These are phyloP conservation scores for Achroia grisella DNA, from an alignment of 1,140 invertebrate species.

Conservation along the genomic window DNA sequence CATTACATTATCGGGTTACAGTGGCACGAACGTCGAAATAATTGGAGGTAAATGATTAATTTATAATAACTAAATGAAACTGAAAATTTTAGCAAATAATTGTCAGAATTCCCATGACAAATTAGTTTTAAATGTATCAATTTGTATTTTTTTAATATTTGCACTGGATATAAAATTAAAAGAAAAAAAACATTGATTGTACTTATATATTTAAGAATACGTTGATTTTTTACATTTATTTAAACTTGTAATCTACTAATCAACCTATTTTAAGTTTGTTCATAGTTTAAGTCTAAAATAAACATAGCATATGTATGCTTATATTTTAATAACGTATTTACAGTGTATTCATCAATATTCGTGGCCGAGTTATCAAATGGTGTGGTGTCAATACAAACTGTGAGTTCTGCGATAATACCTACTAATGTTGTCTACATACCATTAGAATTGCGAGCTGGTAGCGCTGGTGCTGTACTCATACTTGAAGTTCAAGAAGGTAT, in stretches of 20 bases:
- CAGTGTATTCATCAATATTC: conserved; percentile 30
- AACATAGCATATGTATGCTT: no score
- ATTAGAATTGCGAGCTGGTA: conserved; percentile 26
- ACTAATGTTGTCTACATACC: conserved; percentile 14
- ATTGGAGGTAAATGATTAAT: conserved; percentile 34
- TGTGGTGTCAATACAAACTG: conserved; percentile 16
- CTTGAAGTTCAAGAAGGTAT: conserved; percentile 31
- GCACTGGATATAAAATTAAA: no score
- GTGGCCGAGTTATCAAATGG: conserved; percentile 12
- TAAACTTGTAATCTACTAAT: no score
- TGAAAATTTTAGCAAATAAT: no score
- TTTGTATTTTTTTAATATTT: no score
- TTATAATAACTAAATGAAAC: background rate
- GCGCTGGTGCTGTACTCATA: conserved; percentile 26
- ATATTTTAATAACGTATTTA: conserved; percentile 10
- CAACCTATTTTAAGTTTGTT: no score
- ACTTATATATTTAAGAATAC: no score
- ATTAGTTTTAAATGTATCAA: no score
- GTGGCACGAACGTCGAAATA: conserved; percentile 24
- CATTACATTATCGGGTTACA: conserved; percentile 26
- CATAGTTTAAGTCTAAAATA: no score
- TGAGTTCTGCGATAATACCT: conserved; percentile 9
- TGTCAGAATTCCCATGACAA: no score
- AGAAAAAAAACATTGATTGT: no score
- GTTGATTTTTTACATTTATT: no score